A percentile compares a stretch with the other conserved stretches of the same genome.
These are phyloP conservation scores for Solenopsis invicta DNA, from an alignment of 1,140 invertebrate species.

Conservation along the genomic window DNA sequence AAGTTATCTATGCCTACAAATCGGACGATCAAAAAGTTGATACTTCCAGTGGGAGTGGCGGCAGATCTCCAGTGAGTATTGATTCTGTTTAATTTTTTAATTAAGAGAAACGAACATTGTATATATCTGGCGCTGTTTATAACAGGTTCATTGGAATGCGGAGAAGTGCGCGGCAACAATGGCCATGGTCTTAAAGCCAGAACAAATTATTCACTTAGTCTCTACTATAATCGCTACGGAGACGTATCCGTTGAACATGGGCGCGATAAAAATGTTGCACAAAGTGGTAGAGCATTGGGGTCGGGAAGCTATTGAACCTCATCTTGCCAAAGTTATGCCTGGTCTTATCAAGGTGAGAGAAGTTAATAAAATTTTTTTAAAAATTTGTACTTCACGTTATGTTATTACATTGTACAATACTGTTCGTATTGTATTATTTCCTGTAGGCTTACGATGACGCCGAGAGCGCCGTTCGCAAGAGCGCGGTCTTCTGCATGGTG, in stretches of 20 bases:
- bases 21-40: constrained; percentile 82
- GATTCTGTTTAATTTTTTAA: constrained; percentile 5
- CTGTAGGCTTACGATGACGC: constrained; percentile 94
- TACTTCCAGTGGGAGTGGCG: constrained; percentile 77
- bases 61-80: constrained; percentile 84
- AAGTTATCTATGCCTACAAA: constrained; percentile 94
- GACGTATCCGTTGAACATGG: constrained; percentile 94
- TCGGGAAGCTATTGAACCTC: constrained; percentile 90
- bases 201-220: constrained; percentile 90
- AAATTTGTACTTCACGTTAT: background rate
- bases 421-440: constrained; percentile 18
- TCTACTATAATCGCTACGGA: constrained; percentile 95
- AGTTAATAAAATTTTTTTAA: background rate
- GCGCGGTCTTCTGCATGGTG: constrained; percentile 98
- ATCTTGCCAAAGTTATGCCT: constrained; percentile 94
- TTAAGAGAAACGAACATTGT: background rate
- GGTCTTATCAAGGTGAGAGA: constrained; percentile 92
- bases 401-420: background rate
- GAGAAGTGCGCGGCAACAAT: constrained; percentile 91
- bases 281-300: constrained; percentile 93
- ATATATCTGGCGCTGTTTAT: no score
- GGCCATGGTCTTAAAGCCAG: constrained; percentile 91
- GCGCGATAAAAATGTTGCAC: constrained; percentile 97
- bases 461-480: constrained; percentile 96
- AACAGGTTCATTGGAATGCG: constrained; percentile 85